Conservation (phyloP, 2,797 vertebrate genomes). For the Falco concolor region DNA sequence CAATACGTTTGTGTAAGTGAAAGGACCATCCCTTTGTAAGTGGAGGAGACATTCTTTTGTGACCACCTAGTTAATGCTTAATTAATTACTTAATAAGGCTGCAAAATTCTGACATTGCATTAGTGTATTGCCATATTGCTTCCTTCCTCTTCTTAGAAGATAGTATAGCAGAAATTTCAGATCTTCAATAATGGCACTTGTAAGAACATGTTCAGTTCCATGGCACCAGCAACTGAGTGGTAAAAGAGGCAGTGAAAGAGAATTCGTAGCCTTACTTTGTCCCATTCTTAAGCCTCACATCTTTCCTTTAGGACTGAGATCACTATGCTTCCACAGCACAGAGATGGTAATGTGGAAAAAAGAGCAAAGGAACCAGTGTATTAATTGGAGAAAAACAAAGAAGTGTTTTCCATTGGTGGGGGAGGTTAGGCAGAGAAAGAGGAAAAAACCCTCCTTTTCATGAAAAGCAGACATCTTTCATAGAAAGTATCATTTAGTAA, state of each 20-base stretch:
- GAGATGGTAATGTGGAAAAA: neutral
- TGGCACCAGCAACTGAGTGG: neutral
- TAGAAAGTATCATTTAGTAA: neutral
- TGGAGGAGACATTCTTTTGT: neutral
- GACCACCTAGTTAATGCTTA: neutral
- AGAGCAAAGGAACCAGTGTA: neutral
- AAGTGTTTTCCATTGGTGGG: neutral
- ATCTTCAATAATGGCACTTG: neutral
- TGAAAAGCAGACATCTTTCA: neutral
- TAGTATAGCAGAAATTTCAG: neutral
- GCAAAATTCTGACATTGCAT: neutral
- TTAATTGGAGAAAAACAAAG: neutral
- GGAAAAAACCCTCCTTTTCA: neutral
- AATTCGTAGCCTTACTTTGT: neutral
- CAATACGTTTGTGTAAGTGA: neutral
- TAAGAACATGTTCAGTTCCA: neutral
- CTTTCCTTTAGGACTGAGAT: neutral
- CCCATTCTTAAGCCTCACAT: neutral
- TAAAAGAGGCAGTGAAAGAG: neutral
- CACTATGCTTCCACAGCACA: neutral
- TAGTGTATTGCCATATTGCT: neutral
- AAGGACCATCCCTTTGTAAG: neutral
- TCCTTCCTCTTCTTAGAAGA: neutral
- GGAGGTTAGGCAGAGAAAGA: neutral
- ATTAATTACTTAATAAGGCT: neutral